Conservation (phyloP, 2,888 invertebrate species). For the Agonopterix heracliana region DNA sequence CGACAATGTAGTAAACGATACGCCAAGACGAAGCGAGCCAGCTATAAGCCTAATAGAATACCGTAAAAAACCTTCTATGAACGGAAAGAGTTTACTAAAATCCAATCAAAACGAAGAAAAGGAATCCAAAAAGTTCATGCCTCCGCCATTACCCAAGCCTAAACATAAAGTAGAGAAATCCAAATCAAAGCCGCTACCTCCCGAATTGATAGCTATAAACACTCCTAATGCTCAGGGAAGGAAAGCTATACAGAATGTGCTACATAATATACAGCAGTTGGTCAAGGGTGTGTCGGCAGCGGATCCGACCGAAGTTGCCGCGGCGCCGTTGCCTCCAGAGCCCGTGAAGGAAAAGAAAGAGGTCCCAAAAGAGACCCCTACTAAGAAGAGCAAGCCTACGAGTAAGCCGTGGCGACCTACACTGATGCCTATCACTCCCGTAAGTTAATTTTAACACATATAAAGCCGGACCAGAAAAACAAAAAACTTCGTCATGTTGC, state of each 20-base stretch:
- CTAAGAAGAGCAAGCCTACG: slow-evolving; percentile 63
- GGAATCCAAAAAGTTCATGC: slow-evolving; percentile 50
- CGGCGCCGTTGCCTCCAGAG: slow-evolving; percentile 46
- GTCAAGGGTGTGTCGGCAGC: slow-evolving; percentile 66
- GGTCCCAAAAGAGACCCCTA: slow-evolving; percentile 37
- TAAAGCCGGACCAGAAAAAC: too few relatives aligned
- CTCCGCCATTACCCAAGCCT: slow-evolving; percentile 40
- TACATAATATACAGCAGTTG: slow-evolving; percentile 67
- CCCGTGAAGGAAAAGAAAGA: slow-evolving; percentile 21
- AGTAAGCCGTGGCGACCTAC: slow-evolving; percentile 84
- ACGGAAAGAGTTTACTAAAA: slow-evolving; percentile 65
- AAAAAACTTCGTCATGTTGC: too few relatives aligned
- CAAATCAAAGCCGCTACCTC: slow-evolving; percentile 64
- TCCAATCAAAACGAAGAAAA: slow-evolving; percentile 48
- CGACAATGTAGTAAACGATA: slow-evolving; percentile 74
- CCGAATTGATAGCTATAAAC: slow-evolving; percentile 77
- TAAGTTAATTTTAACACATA: slow-evolving; percentile 33
- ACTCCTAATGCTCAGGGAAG: slow-evolving; percentile 64
- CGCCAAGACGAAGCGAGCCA: slow-evolving; percentile 42
- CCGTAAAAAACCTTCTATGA: slow-evolving; percentile 58
- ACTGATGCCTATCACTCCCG: slow-evolving; percentile 79
- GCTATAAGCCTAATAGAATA: slow-evolving; percentile 60
- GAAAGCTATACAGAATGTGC: slow-evolving; percentile 64
- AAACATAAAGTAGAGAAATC: slow-evolving; percentile 38
- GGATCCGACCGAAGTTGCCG: slow-evolving; percentile 61